Conservation (phyloP, 2,113 vertebrate genomes). For the Arvicanthis niloticus region DNA sequence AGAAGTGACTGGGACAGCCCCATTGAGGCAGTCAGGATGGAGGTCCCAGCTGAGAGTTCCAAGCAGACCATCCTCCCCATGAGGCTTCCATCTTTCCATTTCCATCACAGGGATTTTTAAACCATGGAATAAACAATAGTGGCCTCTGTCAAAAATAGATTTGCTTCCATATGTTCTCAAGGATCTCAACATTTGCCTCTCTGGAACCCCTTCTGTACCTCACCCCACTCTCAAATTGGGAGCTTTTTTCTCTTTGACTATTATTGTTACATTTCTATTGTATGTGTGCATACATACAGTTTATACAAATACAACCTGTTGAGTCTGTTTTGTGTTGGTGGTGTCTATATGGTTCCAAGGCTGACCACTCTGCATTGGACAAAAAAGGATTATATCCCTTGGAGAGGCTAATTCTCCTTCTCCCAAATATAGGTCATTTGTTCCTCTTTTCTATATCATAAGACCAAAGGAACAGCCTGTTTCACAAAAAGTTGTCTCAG, state of each 20-base stretch:
- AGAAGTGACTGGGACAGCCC: not conserved
- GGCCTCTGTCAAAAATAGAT: not conserved
- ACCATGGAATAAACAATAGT: not conserved
- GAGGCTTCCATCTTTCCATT: not conserved
- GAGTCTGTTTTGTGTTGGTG: not conserved
- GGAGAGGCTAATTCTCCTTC: not conserved
- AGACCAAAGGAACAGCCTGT: not conserved
- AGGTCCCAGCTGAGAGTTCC: too few species aligned
- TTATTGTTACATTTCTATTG: not conserved
- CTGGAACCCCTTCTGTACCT: not conserved
- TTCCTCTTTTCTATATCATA: not conserved
- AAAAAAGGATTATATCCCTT: not conserved
- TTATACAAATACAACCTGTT: not conserved
- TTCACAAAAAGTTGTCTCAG: not conserved
- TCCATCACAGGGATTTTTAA: not conserved
- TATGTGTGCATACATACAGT: not conserved
- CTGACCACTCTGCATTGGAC: not conserved
- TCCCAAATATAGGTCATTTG: not conserved
- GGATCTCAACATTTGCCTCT: not conserved
- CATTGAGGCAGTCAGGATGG: too few species aligned
- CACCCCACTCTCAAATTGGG: not conserved
- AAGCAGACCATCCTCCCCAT: not conserved
- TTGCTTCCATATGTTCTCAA: not conserved
- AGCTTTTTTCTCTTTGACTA: not conserved
- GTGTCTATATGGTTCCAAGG: not conserved